A percentile compares a stretch with the other conserved stretches of the same genome.
phyloP scores from a whole-genome alignment of 2,888 invertebrate species.

The Teinopalpus imperialis region DNA sequence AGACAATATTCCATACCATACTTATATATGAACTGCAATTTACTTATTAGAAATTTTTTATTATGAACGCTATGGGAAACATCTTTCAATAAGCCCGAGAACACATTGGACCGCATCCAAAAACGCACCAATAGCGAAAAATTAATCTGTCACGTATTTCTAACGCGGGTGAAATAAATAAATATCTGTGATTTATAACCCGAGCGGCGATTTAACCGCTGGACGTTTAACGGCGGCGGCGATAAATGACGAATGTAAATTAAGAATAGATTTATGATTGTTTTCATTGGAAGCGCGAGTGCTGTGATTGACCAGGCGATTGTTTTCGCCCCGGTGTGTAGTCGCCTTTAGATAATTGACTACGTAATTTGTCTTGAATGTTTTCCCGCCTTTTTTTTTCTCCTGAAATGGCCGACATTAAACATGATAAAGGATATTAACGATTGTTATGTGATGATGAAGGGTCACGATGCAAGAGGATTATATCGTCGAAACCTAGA shows the following conservation, averaged over 20 bases:
- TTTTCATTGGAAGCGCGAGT: slow-evolving; percentile 44
- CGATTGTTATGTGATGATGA: too few relatives aligned
- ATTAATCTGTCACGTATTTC: slow-evolving; percentile 31
- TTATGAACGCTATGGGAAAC: not conserved
- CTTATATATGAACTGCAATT: too few relatives aligned
- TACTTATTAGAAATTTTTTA: too few relatives aligned
- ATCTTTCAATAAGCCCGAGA: slow-evolving; percentile 6
- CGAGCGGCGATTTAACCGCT: slow-evolving; percentile 29
- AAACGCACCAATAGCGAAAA: slow-evolving; percentile 26
- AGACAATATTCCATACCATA: too few relatives aligned
- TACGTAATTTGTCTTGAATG: slow-evolving; percentile 7
- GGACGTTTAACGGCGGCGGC: slow-evolving; percentile 29
- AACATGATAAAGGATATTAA: too few relatives aligned
- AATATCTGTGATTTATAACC: slow-evolving; percentile 37
- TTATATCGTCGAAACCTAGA: too few relatives aligned
- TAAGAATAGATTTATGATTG: slow-evolving; percentile 56
- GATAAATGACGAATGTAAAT: slow-evolving; percentile 49
- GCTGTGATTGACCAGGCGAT: slow-evolving; percentile 13
- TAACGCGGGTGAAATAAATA: slow-evolving; percentile 31
- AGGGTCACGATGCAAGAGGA: too few relatives aligned
- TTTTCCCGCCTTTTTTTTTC: too few relatives aligned
- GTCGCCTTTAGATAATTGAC: slow-evolving; percentile 18
- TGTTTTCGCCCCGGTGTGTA: slow-evolving; percentile 19
- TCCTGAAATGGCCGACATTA: too few relatives aligned
- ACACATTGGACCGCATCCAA: slow-evolving; percentile 30